phyloP scores from a whole-genome alignment of 64 coral and sea anemone species.

The Astreopora myriophthalma region DNA sequence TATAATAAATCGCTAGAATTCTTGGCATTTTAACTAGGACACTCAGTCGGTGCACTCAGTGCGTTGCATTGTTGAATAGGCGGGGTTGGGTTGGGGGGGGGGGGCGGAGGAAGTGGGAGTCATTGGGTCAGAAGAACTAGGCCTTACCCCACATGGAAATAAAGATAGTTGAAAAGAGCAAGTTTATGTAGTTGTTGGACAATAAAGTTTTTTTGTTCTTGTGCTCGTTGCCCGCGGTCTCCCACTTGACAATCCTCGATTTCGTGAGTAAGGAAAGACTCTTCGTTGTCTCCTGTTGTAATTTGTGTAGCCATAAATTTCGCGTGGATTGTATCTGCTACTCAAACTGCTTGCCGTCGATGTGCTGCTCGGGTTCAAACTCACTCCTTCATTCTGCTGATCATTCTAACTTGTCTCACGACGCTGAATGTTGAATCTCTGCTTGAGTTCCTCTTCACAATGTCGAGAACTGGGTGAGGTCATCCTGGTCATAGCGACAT shows the following conservation, averaged over 20 bases:
- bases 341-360: not conserved
- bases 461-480: not conserved
- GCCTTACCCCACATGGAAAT: too few relatives aligned
- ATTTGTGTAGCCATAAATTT: not conserved
- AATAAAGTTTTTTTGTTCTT: not conserved
- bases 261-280: not conserved
- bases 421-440: not conserved
- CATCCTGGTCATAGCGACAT: not conserved
- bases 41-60: constrained; percentile 16
- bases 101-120: too few relatives aligned
- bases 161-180: too few relatives aligned
- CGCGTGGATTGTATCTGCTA: not conserved
- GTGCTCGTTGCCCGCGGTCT: not conserved
- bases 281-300: not conserved
- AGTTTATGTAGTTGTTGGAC: too few relatives aligned
- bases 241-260: not conserved
- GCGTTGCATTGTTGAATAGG: too few relatives aligned
- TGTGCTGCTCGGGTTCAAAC: not conserved
- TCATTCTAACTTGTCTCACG: not conserved
- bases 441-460: not conserved
- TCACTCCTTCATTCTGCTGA: not conserved
- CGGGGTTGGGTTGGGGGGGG: too few relatives aligned
- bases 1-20: constrained; percentile 10
- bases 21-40: constrained; percentile 19
- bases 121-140: too few relatives aligned